These are phyloP conservation scores for Eurytoma californica DNA, from an alignment of 2,888 invertebrate species.

Conservation along the genomic window DNA sequence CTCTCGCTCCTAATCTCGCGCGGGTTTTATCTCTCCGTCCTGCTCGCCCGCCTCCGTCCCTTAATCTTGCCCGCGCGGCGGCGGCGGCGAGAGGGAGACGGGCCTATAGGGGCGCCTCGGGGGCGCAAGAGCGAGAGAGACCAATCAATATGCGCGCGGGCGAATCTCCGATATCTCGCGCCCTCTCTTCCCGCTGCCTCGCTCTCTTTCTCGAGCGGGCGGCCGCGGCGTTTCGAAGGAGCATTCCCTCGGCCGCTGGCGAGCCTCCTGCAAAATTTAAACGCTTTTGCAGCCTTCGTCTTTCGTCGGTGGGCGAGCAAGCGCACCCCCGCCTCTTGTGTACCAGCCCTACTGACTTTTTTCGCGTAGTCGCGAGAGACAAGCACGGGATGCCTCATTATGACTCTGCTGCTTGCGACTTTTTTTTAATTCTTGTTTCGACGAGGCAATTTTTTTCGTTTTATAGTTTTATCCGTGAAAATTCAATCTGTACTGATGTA, in stretches of 20 bases:
- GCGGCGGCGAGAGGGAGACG: background rate
- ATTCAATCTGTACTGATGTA: too few species aligned
- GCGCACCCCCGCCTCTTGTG: too few species aligned
- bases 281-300: background rate
- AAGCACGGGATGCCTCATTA: too few species aligned
- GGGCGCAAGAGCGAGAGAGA: slow-evolving; percentile 66
- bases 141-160: slow-evolving; percentile 72
- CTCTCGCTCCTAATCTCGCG: slow-evolving; percentile 65
- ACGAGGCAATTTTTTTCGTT: too few species aligned
- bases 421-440: too few species aligned
- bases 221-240: background rate
- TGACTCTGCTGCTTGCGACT: too few species aligned
- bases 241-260: background rate
- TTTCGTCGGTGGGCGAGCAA: background rate
- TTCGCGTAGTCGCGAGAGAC: background rate
- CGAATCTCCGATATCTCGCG: slow-evolving; percentile 68
- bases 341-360: background rate
- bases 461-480: background rate
- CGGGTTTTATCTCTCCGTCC: background rate
- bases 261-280: slow-evolving; percentile 9
- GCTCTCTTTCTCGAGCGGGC: background rate
- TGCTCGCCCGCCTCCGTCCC: background rate
- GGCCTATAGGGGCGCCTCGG: background rate
- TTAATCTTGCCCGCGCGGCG: slow-evolving; percentile 12
- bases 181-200: slow-evolving; percentile 31